Evolutionary conservation across 2,797 vertebrate genomes (phyloP).

Genomic region (Platyrinchus mystaceus): DNA sequence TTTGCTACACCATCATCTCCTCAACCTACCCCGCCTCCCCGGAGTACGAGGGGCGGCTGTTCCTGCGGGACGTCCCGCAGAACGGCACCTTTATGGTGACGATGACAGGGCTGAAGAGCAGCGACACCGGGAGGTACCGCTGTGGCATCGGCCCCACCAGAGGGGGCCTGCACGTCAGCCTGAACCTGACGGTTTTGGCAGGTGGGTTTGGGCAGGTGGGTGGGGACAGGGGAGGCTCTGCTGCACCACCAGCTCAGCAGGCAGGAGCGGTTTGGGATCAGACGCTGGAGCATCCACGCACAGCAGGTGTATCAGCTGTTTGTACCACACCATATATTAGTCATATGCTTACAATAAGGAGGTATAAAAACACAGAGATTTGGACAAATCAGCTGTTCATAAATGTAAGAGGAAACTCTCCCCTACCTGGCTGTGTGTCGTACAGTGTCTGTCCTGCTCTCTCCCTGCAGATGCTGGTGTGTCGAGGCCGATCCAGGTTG

Average conservation of each 20-base stretch:
- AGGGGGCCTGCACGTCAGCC: neutral
- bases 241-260: accelerated
- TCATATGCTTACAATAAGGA: accelerated
- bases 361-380: neutral
- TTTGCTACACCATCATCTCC: constrained; percentile 70
- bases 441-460: neutral
- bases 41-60: constrained; percentile 20
- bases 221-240: neutral
- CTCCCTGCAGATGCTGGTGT: neutral
- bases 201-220: constrained; percentile 9
- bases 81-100: constrained; percentile 50
- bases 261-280: accelerated
- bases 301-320: neutral
- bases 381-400: neutral
- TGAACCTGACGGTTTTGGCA: constrained; percentile 57
- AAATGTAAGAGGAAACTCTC: neutral
- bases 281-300: accelerated
- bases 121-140: constrained; percentile 60
- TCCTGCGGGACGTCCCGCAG: constrained; percentile 37
- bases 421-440: neutral
- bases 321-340: neutral
- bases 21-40: neutral
- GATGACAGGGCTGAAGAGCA: constrained; percentile 23
- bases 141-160: constrained; percentile 70
- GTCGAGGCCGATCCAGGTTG: neutral